phyloP scores from a whole-genome alignment of 1,140 invertebrate genomes.

The Ips typographus region DNA sequence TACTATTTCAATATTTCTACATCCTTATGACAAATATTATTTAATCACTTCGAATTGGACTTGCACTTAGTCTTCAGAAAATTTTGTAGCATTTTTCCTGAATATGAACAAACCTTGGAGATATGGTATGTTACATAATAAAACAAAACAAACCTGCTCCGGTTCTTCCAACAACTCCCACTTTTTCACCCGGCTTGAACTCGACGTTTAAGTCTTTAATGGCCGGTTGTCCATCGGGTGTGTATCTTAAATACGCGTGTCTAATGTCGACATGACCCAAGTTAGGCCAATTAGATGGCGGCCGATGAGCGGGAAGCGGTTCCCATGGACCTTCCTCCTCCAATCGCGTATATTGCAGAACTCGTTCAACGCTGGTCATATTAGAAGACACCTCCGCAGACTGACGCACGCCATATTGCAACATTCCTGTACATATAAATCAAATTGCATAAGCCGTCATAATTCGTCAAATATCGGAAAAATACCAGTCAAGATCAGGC shows the following conservation, averaged over 20 bases:
- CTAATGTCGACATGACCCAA: slow-evolving; percentile 67
- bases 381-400: slow-evolving; percentile 72
- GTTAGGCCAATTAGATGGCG: slow-evolving; percentile 69
- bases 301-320: slow-evolving; percentile 53
- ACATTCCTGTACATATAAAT: slow-evolving; percentile 58
- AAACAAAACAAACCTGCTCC: slow-evolving; percentile 60
- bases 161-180: slow-evolving; percentile 65
- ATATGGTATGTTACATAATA: slow-evolving; percentile 1
- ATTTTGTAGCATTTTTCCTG: slow-evolving; percentile 12
- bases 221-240: slow-evolving; percentile 57
- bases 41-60: too few relatives aligned
- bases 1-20: too few relatives aligned
- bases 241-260: slow-evolving; percentile 63
- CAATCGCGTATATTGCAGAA: slow-evolving; percentile 75
- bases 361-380: slow-evolving; percentile 78
- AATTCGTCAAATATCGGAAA: background rate
- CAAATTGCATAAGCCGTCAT: background rate
- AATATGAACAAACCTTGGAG: background rate
- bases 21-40: too few relatives aligned
- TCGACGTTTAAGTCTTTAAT: slow-evolving; percentile 68
- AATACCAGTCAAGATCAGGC: slow-evolving; percentile 65
- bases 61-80: too few relatives aligned
- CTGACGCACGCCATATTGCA: slow-evolving; percentile 83
- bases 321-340: slow-evolving; percentile 61
- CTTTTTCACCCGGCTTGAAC: slow-evolving; percentile 68